Evolutionary conservation across 1,140 invertebrate species (phyloP), one percentile per base, ranked within the genome.

Genomic region (Calliopsis andreniformis): DNA sequence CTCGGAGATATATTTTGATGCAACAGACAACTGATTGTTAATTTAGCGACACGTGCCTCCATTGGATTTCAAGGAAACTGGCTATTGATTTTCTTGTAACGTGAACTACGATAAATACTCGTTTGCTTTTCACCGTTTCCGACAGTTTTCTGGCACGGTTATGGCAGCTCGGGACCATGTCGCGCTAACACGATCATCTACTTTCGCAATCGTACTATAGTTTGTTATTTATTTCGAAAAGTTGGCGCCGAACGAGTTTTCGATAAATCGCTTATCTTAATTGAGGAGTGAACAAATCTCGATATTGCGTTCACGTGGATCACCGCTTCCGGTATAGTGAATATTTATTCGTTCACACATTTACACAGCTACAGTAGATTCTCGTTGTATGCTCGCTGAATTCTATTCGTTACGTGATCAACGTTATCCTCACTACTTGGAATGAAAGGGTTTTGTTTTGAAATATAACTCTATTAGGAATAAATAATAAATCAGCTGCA

Each of bases 61-160:
- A 10, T 0, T 3, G 23, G 32, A 51, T 61, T 14, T 25, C 35
- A 30, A 6, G 58, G 2, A 16, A 28, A 39, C 35, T 30, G 20
- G n/a, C 25, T 18, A 66, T 68, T 23, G 45, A 69, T 73, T 35
- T 61, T 69, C 51, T 20, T 20, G 39, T 45, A 53, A 42, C 35
- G n/a, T 47, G n/a, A 64, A 39, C 39, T 18, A 23, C 53, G 53
- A 62, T 66, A 32, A 79, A 61, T 20, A 69, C 18, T 3, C 39
- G 53, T 82, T 69, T 64, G 51, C 72, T 82, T 43, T 28, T 61
- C 32, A 32, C 5, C 42, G 66, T 42, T 76, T 58, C 47, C 28
- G 71, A 68, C 56, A 55, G 55, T 42, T 51, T 61, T 39, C 39
- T 61, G 45, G 56, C 71, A 53, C 45, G 25, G 28, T 56, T 25